Percentiles rank a stretch among this genome's conserved stretches.
Evolutionary conservation across 35 echinoderm and acorn worm genomes (phyloP).

Genomic region (Stichopus chloronotus): DNA sequence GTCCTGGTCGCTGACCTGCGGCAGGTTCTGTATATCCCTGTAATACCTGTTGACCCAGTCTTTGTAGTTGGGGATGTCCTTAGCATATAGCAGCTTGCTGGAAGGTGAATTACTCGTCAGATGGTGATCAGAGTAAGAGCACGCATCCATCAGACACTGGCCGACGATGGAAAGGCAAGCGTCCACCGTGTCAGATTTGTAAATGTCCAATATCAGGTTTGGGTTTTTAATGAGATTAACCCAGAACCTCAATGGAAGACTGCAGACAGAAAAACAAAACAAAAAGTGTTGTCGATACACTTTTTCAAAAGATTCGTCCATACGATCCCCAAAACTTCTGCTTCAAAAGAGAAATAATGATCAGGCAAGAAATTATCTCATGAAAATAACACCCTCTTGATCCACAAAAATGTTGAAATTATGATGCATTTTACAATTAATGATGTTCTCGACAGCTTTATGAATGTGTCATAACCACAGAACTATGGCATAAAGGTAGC

Average conservation of each 20-base stretch:
- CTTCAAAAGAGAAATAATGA: too few species aligned
- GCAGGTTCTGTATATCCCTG: conserved; percentile 75
- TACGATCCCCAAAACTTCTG: too few species aligned
- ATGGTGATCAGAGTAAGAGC: conserved; percentile 84
- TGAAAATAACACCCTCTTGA: too few species aligned
- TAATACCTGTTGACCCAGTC: conserved; percentile 87
- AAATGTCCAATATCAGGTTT: conserved; percentile 92
- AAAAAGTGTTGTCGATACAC: not conserved
- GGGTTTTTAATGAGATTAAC: conserved; percentile 99
- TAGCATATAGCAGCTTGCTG: conserved; percentile 98
- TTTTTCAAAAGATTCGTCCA: too few species aligned
- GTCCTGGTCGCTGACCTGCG: conserved; percentile 93
- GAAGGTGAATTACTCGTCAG: conserved; percentile 92
- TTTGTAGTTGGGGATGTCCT: conserved; percentile 96
- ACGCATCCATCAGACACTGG: conserved; percentile 95
- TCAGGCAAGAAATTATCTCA: too few species aligned
- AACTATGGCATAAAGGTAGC: too few species aligned
- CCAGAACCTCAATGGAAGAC: conserved; percentile 97
- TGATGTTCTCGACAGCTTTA: too few species aligned
- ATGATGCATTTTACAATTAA: too few species aligned
- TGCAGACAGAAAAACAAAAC: conserved; percentile 51
- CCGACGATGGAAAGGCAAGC: conserved; percentile 94
- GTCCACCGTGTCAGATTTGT: conserved; percentile 97
- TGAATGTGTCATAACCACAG: too few species aligned
- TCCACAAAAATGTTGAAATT: too few species aligned